Conservation (phyloP, 2,797 vertebrate species). For the Pempheris klunzingeri region DNA sequence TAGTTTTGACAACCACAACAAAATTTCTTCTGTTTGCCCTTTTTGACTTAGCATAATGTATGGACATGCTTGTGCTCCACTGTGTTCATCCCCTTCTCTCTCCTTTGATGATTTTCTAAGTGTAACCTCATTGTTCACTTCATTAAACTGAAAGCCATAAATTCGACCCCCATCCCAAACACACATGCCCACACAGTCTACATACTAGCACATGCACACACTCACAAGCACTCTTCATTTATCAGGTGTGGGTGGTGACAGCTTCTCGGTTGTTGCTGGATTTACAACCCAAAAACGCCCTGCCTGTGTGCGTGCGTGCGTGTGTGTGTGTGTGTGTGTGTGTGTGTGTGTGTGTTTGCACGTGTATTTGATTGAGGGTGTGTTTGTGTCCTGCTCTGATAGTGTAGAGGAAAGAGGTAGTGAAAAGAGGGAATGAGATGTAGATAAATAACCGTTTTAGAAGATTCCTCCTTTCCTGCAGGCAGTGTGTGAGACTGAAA, state of each 20-base stretch:
- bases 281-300: constrained; percentile 66
- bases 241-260: constrained; percentile 60
- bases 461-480: constrained; percentile 57
- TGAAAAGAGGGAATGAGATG: constrained; percentile 69
- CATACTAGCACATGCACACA: constrained; percentile 22
- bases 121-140: constrained; percentile 71
- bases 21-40: neutral
- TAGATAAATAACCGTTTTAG: constrained; percentile 73
- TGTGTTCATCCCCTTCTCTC: constrained; percentile 13
- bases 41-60: constrained; percentile 3
- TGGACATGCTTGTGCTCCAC: constrained; percentile 7
- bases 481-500: constrained; percentile 32
- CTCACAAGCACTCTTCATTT: constrained; percentile 49
- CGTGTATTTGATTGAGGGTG: constrained; percentile 39
- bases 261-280: constrained; percentile 55
- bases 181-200: constrained; percentile 24
- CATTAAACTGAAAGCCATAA: constrained; percentile 71
- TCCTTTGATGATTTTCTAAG: constrained; percentile 60
- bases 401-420: constrained; percentile 49
- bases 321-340: neutral
- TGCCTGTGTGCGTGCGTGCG: neutral
- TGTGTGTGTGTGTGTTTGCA: constrained; percentile 8
- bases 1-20: neutral
- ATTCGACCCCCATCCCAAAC: constrained; percentile 40
- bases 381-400: constrained; percentile 54